Percentiles rank a stretch among this genome's conserved stretches.
These are phyloP conservation scores for Heliconius hortense DNA, from an alignment of 2,888 invertebrate species.

Conservation along the genomic window DNA sequence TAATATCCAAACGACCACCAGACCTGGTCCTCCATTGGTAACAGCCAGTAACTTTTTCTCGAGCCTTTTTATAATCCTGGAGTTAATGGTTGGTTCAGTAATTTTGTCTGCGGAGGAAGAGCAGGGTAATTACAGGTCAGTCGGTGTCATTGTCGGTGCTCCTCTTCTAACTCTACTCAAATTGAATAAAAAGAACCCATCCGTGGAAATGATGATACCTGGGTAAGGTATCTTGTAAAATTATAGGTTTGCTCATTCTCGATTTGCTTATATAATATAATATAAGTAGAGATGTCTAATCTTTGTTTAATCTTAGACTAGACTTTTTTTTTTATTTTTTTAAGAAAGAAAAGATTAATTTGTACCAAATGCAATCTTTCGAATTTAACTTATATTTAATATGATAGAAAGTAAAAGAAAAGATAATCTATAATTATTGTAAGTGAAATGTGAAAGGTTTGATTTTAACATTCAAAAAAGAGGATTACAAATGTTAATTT, in stretches of 20 bases:
- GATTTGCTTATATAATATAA: constrained; percentile 15
- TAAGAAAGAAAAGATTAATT: no score
- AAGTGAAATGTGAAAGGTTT: no score
- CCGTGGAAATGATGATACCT: constrained; percentile 24
- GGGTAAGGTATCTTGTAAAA: constrained; percentile 25
- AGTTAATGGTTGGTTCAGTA: constrained; percentile 74
- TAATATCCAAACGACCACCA: constrained; percentile 47
- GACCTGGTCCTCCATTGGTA: constrained; percentile 59
- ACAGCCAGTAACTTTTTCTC: constrained; percentile 60
- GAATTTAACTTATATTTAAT: no score
- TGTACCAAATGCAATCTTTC: no score
- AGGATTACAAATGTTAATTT: no score
- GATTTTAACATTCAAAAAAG: no score
- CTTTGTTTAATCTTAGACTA: not conserved
- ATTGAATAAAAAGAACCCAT: constrained; percentile 54
- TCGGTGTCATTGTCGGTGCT: constrained; percentile 77
- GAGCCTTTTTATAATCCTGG: constrained; percentile 70
- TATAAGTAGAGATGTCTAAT: not conserved
- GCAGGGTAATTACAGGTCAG: constrained; percentile 74
- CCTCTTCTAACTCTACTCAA: constrained; percentile 61
- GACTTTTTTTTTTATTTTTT: not conserved
- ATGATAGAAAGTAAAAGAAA: no score
- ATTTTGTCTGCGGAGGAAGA: constrained; percentile 61
- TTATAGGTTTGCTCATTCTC: constrained; percentile 26
- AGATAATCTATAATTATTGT: no score